Evolutionary conservation across 2,888 invertebrate genomes (phyloP).

Genomic region (Apotomis betuletana): DNA sequence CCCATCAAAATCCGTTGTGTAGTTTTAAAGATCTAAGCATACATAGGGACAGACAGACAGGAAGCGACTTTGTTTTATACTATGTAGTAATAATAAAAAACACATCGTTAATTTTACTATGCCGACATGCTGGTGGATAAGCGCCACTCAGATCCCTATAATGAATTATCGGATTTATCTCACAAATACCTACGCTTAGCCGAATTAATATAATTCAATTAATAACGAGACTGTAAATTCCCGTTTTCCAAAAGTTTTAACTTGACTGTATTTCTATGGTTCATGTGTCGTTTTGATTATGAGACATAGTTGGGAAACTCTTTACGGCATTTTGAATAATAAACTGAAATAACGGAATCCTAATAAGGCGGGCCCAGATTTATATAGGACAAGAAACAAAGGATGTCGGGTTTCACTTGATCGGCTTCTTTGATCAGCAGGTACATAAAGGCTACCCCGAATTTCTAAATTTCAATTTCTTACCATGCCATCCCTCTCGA

Average conservation of each 20-base stretch:
- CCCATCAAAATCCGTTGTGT: no score
- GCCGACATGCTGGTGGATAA: no score
- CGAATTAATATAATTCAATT: conserved; percentile 13
- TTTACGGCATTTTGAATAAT: conserved; percentile 28
- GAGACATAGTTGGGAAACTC: background rate
- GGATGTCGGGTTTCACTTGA: conserved; percentile 17
- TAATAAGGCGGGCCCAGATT: conserved; percentile 23
- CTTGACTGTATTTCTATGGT: background rate
- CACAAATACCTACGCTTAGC: no score
- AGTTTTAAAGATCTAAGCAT: no score
- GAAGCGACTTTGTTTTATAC: no score
- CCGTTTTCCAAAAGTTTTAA: background rate
- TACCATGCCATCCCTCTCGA: no score
- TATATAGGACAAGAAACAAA: conserved; percentile 19
- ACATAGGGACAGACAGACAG: no score
- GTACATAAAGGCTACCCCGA: background rate
- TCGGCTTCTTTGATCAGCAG: conserved; percentile 19
- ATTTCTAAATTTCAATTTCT: no score
- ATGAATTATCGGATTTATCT: no score
- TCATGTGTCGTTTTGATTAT: background rate
- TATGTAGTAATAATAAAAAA: no score
- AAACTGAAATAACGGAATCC: conserved; percentile 21
- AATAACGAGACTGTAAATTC: conserved; percentile 15
- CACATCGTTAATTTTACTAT: no score
- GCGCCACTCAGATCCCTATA: no score